Percentiles rank a stretch among this genome's conserved stretches.
Conservation (phyloP, 2,113 vertebrate genomes). For the Isichthys henryi region DNA sequence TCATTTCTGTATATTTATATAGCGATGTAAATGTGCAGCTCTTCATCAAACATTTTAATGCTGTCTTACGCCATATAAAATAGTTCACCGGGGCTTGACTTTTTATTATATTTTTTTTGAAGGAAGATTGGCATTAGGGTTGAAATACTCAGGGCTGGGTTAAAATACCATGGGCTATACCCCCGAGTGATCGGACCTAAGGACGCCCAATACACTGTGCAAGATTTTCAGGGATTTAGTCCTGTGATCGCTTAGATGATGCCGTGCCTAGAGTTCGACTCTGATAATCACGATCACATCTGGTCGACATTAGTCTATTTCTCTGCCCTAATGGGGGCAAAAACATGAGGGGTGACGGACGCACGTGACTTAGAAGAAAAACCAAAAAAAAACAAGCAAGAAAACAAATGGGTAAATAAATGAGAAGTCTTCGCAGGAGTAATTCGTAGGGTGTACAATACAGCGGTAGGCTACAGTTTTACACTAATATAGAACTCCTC, state of each 20-base stretch:
- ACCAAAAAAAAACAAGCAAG: neutral
- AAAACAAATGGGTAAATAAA: neutral
- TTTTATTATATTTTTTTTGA: too few relatives aligned
- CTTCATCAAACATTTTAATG: neutral
- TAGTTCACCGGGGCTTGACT: too few relatives aligned
- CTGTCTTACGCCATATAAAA: neutral
- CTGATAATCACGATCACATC: neutral
- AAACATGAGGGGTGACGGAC: neutral
- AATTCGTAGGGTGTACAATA: neutral
- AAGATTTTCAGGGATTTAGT: neutral
- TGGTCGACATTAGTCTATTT: neutral
- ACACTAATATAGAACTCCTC: neutral
- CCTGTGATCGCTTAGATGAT: neutral
- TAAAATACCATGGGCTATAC: too few relatives aligned
- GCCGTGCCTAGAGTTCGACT: neutral
- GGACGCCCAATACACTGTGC: neutral
- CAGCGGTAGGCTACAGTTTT: neutral
- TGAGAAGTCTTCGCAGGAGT: neutral
- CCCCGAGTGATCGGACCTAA: too few relatives aligned
- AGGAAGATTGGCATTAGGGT: too few relatives aligned
- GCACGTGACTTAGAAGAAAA: neutral
- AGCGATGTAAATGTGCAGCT: neutral
- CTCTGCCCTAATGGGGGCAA: neutral
- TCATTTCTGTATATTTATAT: neutral
- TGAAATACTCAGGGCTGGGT: too few relatives aligned